Evolutionary conservation across 2,113 vertebrate genomes (phyloP).

Genomic region (Bagarius yarrelli): DNA sequence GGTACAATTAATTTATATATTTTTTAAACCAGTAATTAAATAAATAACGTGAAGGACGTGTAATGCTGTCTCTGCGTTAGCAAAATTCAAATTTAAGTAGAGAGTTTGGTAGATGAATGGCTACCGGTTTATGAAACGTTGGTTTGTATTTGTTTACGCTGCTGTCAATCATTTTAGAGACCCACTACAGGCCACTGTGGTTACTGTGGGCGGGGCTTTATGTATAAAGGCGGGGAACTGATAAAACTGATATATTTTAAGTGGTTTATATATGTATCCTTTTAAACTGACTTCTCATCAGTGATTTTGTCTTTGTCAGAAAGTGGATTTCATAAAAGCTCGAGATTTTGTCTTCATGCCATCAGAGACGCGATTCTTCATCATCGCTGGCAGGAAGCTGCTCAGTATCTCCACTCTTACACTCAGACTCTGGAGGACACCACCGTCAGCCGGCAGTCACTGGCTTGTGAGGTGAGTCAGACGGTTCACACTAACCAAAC

Average conservation of each 20-base stretch:
- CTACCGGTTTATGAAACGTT: neutral
- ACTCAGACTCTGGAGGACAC: conserved; percentile 76
- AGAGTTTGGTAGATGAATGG: neutral
- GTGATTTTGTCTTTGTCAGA: conserved; percentile 15
- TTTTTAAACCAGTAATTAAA: neutral
- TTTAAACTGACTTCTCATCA: too few relatives aligned
- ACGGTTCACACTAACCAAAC: neutral
- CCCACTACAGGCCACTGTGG: neutral
- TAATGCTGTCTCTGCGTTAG: too few relatives aligned
- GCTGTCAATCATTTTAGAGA: neutral
- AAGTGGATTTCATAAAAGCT: conserved; percentile 71
- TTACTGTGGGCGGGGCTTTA: neutral
- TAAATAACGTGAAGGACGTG: neutral
- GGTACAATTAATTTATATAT: neutral
- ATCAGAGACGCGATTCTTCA: conserved; percentile 81
- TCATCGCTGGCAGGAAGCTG: conserved; percentile 83
- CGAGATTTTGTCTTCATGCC: conserved; percentile 70
- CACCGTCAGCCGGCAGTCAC: neutral
- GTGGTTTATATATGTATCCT: too few relatives aligned
- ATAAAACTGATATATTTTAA: neutral
- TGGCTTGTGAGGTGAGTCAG: conserved; percentile 72
- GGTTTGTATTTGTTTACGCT: conserved; percentile 1
- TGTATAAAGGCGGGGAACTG: neutral
- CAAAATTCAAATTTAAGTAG: too few relatives aligned
- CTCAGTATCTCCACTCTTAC: conserved; percentile 77